Conservation (phyloP, 2,888 invertebrate species). For the Galerucella nymphaeae region DNA sequence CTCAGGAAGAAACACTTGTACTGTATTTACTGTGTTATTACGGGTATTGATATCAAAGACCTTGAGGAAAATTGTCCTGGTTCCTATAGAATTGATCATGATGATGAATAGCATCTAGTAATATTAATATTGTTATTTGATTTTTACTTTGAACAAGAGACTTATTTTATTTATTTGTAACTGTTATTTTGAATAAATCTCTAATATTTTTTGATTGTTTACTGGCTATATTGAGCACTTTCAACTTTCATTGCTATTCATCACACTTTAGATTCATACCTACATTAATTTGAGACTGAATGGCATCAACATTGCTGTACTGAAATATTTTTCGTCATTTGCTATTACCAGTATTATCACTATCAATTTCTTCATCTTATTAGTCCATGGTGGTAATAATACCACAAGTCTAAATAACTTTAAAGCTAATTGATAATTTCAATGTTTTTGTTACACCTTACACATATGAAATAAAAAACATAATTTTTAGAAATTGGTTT, state of each 20-base stretch:
- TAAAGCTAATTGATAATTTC: too few relatives aligned
- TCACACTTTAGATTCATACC: neutral
- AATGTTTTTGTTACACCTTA: too few relatives aligned
- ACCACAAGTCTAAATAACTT: too few relatives aligned
- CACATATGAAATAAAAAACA: neutral
- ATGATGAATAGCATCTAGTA: slow-evolving; percentile 53
- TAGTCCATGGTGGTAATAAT: too few relatives aligned
- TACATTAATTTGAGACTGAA: too few relatives aligned
- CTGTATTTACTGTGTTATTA: slow-evolving; percentile 84
- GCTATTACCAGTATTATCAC: too few relatives aligned
- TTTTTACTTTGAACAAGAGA: slow-evolving; percentile 9
- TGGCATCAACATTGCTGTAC: neutral
- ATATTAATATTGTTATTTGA: slow-evolving; percentile 14
- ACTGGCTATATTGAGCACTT: neutral
- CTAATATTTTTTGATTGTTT: slow-evolving; percentile 16
- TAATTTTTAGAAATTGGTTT: neutral
- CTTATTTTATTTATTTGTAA: slow-evolving; percentile 17
- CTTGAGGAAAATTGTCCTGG: slow-evolving; percentile 75
- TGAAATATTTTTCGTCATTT: neutral
- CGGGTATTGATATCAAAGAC: slow-evolving; percentile 73
- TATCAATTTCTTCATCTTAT: too few relatives aligned
- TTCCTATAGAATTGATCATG: slow-evolving; percentile 72
- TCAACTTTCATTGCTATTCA: neutral
- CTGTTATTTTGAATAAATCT: slow-evolving; percentile 36
- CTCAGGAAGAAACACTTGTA: slow-evolving; percentile 77